Conservation (phyloP, 2,797 vertebrate species). For the Dallia pectoralis region DNA sequence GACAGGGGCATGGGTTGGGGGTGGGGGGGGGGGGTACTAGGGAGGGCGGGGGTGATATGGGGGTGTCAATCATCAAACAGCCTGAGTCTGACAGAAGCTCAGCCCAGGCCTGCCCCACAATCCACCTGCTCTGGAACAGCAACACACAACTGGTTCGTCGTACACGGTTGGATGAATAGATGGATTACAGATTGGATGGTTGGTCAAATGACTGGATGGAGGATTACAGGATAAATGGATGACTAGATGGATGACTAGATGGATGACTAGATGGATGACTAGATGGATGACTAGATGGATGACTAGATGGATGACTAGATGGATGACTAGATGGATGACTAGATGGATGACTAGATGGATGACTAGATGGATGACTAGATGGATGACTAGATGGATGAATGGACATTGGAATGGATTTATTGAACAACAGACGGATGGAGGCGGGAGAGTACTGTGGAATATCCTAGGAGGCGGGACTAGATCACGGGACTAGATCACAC, state of each 20-base stretch:
- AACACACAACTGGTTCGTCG: not conserved
- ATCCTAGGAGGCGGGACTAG: not conserved
- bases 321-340: too few relatives aligned
- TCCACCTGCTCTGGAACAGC: not conserved
- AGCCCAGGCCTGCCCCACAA: not conserved
- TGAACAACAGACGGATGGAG: too few relatives aligned
- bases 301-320: too few relatives aligned
- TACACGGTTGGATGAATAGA: not conserved
- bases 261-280: too few relatives aligned
- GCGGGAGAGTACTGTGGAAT: not conserved
- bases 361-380: too few relatives aligned
- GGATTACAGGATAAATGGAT: too few relatives aligned
- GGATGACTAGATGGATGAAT: too few relatives aligned
- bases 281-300: too few relatives aligned
- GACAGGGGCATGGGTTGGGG: constrained; percentile 54
- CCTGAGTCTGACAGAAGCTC: not conserved
- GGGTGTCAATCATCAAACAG: constrained; percentile 11
- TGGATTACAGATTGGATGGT: not conserved
- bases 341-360: too few relatives aligned
- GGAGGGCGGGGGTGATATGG: not conserved
- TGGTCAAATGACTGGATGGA: too few relatives aligned
- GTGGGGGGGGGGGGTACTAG: constrained; percentile 21
- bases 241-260: too few relatives aligned
- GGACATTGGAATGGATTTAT: too few relatives aligned
- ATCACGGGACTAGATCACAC: not conserved